These are phyloP conservation scores for Ceraclea dissimilis DNA, from an alignment of 2,888 invertebrate species.

Conservation along the genomic window DNA sequence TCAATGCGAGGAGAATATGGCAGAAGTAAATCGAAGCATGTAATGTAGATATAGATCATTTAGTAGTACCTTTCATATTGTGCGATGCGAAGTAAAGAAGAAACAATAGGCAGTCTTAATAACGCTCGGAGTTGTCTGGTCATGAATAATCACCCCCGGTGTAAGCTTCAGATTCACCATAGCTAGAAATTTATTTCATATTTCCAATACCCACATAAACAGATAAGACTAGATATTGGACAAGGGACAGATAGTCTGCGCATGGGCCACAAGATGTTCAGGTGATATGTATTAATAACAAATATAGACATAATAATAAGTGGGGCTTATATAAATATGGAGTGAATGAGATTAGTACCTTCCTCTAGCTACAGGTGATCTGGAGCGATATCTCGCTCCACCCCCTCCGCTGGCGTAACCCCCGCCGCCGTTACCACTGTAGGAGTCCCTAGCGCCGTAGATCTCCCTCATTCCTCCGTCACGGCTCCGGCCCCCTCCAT, in stretches of 20 bases:
- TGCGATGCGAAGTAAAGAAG: conserved; percentile 13
- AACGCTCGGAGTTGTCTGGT: conserved; percentile 21
- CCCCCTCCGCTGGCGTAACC: conserved; percentile 40
- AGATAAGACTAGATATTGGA: too few species aligned
- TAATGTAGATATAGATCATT: conserved; percentile 10
- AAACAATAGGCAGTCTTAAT: conserved; percentile 14
- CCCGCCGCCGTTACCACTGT: conserved; percentile 35
- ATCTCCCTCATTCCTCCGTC: conserved; percentile 30
- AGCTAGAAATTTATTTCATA: neutral
- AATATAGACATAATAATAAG: too few species aligned
- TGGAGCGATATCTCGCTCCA: conserved; percentile 44
- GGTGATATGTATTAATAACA: neutral
- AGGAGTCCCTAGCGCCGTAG: conserved; percentile 13
- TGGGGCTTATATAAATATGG: neutral
- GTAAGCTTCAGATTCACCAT: conserved; percentile 13
- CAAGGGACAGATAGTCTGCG: neutral
- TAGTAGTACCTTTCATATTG: conserved; percentile 21
- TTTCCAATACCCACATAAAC: too few species aligned
- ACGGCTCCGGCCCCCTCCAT: conserved; percentile 41
- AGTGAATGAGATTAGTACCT: conserved; percentile 34
- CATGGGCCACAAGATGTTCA: neutral
- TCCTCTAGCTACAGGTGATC: conserved; percentile 46
- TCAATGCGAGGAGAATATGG: neutral
- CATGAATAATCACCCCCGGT: conserved; percentile 21
- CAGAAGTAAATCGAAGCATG: neutral